Percentiles rank a stretch among this genome's conserved stretches.
phyloP scores from a whole-genome alignment of 2,888 invertebrate genomes.

The Cosmia pyralina region DNA sequence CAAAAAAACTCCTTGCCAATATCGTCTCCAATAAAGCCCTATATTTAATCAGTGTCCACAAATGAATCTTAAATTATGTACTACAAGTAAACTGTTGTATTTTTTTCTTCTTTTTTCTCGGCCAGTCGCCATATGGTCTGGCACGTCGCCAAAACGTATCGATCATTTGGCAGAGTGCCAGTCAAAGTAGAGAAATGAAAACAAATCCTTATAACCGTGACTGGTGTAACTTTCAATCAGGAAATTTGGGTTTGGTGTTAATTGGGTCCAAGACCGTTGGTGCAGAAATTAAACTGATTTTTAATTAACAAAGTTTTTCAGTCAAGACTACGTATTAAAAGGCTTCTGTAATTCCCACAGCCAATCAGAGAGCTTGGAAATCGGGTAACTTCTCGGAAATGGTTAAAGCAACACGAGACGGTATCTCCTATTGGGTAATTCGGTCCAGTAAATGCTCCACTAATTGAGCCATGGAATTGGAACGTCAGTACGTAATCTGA shows the following conservation, averaged over 20 bases:
- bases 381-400: conserved; percentile 5
- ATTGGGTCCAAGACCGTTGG: conserved; percentile 37
- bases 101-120: conserved; percentile 69
- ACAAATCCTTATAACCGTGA: conserved; percentile 72
- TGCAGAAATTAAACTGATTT: conserved; percentile 19
- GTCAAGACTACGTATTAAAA: neutral
- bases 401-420: conserved; percentile 8
- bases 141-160: conserved; percentile 81
- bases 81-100: conserved; percentile 69
- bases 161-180: conserved; percentile 85
- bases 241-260: conserved; percentile 47
- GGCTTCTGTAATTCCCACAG: conserved; percentile 17
- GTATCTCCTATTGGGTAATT: conserved; percentile 12
- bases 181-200: conserved; percentile 81
- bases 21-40: conserved; percentile 27
- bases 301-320: conserved; percentile 17
- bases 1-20: conserved; percentile 12
- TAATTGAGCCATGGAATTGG: conserved; percentile 8
- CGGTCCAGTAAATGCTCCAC: neutral
- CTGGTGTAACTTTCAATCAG: conserved; percentile 63
- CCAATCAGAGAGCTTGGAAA: neutral
- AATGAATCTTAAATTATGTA: conserved; percentile 70
- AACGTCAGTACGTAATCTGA: neutral
- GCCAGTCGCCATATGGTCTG: conserved; percentile 80
- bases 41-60: conserved; percentile 62